Base-by-base conservation (phyloP, 2,113 vertebrate species). In the Corynorhinus townsendii region DNA sequence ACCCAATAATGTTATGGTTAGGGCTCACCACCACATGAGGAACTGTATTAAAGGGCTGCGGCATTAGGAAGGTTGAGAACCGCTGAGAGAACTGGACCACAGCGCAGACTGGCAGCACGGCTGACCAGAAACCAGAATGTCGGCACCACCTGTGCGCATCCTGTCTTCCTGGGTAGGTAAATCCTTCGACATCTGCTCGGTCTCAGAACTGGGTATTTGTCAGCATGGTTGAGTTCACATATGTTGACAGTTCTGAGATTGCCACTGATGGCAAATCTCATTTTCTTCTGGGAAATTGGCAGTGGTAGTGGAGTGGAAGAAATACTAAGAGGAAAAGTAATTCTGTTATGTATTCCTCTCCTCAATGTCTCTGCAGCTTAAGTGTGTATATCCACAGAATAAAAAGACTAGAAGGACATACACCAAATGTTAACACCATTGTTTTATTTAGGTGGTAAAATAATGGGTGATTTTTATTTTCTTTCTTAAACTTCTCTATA, bases 161-260 rank as follows among this genome's bases (percentile, higher is more conserved):
- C 52, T 84, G 22, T 64, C 62, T 73, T 72, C 47, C 35, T 15
- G 43, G 54, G 80, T 4, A 28, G 79, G 38, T 69, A 52, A 47
- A 16, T 56, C 64, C 35, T 89, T 14, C 76, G 75, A 91, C 68
- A 45, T 86, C 93, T 62, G 47, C 35, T 91, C 59, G 56, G n/a
- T 54, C 75, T 72, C 38, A 22, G 20, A 22, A 35, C 33, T 38
- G 45, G 19, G 43, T 66, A 40, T 92, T n/a, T 9, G 26, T 26
- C 89, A 68, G 28, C 38, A 28, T 40, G 11, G 40, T 66, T 1
- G 3, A 91, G 4, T 40, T 87, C 35, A 24, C 19, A 20, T 45
- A 76, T 59, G 71, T 84, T 66, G 87, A 87, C 47, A 86, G 33
- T 76, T 94, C 26, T 59, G 76, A 90, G n/a, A 81, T 66, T 87